These are phyloP conservation scores for Cranoglanis bouderius DNA, from an alignment of 2,113 vertebrate genomes.

Conservation along the genomic window DNA sequence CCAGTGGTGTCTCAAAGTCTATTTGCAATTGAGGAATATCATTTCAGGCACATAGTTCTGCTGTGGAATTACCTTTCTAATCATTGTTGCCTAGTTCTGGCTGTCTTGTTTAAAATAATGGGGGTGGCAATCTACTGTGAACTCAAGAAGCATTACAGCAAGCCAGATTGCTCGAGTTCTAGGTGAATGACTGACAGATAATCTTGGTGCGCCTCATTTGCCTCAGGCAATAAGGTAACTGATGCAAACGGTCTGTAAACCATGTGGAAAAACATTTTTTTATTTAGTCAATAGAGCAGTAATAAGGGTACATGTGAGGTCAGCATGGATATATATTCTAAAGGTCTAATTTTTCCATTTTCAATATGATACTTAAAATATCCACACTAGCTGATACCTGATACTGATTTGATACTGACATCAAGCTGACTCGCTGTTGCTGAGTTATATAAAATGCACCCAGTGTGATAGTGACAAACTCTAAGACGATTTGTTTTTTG, in stretches of 20 bases:
- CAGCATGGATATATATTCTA: not conserved
- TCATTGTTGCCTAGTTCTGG: conserved; percentile 28
- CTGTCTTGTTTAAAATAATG: conserved; percentile 36
- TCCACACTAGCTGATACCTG: not conserved
- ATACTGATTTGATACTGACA: not conserved
- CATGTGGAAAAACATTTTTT: conserved; percentile 4
- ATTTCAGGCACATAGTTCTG: conserved; percentile 24
- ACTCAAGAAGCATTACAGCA: conserved; percentile 20
- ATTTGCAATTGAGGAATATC: conserved; percentile 37
- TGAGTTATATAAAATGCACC: not conserved
- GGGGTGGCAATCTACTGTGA: conserved; percentile 35
- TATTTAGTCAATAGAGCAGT: conserved; percentile 1
- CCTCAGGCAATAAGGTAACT: conserved; percentile 5
- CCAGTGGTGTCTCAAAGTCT: conserved; percentile 27
- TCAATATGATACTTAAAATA: not conserved
- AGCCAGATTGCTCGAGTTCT: not conserved
- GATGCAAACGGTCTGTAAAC: conserved; percentile 14
- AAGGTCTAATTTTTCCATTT: not conserved
- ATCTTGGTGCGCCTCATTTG: conserved; percentile 8
- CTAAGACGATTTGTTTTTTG: not conserved
- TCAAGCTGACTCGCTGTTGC: not conserved
- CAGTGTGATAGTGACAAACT: not conserved
- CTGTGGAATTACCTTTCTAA: conserved; percentile 38
- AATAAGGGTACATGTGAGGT: not conserved
- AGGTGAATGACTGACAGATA: conserved; percentile 24